Evolutionary conservation across 30 jellyfish, hydroid and myxozoan species (phyloP), one percentile per base, ranked within the genome.

Genomic region (Sanderia malayensis): DNA sequence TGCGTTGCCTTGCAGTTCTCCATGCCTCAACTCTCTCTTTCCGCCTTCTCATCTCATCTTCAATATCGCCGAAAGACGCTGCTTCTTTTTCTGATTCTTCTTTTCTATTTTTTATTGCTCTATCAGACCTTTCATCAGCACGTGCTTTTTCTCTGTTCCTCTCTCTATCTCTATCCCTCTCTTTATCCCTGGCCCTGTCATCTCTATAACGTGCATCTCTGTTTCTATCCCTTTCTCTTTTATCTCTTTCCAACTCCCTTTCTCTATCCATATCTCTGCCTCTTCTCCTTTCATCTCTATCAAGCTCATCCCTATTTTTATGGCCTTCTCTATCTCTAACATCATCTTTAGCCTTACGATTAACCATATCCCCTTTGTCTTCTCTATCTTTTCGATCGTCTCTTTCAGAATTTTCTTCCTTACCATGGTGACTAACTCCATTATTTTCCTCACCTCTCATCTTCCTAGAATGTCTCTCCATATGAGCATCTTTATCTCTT

Each of bases 11-110:
- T 25, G 96, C 94, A 28, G 52, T 52, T 47, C 97, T 67, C 99
- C 99, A 94, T 44, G 93, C 95, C 77, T 94, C 99, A 18, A 94
- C 94, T 41, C 99, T 64, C 62, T 94, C 99, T 52, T 84, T 86
- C 49, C 99, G 67, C 31, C 81, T 94, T 61, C 85, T 70, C 94
- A 82, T 86, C 67, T 86, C 99, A 44, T 94, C 99, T 62, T 86
- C 97, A 57, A 73, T 76, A 47, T 83, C 86, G 70, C 55, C 84
- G 15, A 82, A 28, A 6, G 70, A 82, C 22, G 63, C 94, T 18
- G 27, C 82, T 18, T 31, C 80, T 25, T 57, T 58, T 26, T 68
- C 83, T 64, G 49, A 18, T 46, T 64, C 44, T 20, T 77, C 74
- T 34, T 77, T 85, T 11, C 67, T 65, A n/a, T 59, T 80, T 62